phyloP scores from a whole-genome alignment of 2,113 vertebrate genomes.

The Bos indicus region DNA sequence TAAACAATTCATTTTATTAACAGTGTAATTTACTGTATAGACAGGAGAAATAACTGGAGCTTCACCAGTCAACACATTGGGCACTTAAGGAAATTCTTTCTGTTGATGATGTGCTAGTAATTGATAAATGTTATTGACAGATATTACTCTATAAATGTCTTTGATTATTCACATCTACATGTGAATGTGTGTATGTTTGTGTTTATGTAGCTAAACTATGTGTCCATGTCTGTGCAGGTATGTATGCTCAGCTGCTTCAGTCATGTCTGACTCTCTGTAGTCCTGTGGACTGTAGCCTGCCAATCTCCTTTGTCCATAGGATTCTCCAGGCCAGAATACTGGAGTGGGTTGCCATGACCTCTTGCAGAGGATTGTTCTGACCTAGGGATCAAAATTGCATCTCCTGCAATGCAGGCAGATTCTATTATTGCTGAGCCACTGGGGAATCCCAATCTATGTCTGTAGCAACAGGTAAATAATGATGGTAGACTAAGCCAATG shows the following conservation, averaged over 20 bases:
- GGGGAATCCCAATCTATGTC: background rate
- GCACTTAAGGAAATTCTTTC: background rate
- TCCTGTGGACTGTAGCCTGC: background rate
- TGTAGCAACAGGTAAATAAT: background rate
- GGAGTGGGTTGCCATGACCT: background rate
- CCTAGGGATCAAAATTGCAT: background rate
- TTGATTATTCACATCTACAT: background rate
- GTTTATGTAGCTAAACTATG: background rate
- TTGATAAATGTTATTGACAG: background rate
- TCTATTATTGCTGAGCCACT: background rate
- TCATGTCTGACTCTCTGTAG: background rate
- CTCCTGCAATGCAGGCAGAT: background rate
- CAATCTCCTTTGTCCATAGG: background rate
- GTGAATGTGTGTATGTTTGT: background rate
- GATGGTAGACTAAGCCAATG: background rate
- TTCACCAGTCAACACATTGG: background rate
- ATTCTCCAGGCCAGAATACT: background rate
- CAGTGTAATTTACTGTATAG: background rate
- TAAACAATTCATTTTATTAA: background rate
- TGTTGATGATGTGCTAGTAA: background rate
- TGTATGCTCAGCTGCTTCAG: background rate
- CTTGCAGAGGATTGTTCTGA: background rate
- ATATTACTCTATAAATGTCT: background rate
- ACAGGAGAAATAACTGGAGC: background rate
- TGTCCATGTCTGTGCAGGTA: background rate